Conservation (phyloP, 2,797 vertebrate species). For the Sitta carolinensis region DNA sequence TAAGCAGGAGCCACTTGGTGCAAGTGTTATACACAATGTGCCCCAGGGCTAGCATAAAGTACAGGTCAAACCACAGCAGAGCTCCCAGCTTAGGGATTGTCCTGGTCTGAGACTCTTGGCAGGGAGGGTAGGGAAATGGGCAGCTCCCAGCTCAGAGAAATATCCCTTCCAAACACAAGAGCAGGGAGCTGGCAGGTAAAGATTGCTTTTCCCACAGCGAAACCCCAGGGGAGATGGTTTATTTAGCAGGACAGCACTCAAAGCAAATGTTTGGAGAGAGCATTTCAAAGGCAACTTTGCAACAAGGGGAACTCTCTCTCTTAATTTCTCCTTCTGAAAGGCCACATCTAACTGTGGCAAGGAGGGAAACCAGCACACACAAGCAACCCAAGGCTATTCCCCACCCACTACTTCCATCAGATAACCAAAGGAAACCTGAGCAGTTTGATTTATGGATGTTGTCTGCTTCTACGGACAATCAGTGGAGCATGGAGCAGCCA, state of each 20-base stretch:
- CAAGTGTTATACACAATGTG: rapidly evolving
- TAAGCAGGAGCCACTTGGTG: background rate
- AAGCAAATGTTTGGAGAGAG: conserved; percentile 1
- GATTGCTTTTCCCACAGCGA: conserved; percentile 9
- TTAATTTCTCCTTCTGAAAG: background rate
- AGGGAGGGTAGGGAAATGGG: background rate
- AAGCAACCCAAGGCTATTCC: background rate
- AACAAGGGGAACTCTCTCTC: background rate
- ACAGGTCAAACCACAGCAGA: background rate
- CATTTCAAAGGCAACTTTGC: background rate
- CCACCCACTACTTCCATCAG: background rate
- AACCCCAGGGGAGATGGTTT: background rate
- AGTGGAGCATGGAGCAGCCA: background rate
- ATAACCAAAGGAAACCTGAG: background rate
- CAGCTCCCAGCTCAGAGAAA: background rate
- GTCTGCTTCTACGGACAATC: conserved; percentile 9
- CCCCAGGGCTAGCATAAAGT: background rate
- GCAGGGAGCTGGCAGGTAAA: background rate
- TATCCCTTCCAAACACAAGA: background rate
- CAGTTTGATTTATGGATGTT: conserved; percentile 32
- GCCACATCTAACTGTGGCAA: rapidly evolving
- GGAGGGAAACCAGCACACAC: background rate
- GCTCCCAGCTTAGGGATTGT: background rate
- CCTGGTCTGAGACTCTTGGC: background rate
- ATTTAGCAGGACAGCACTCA: background rate